These are phyloP conservation scores for Rhamnusium bicolor DNA, from an alignment of 2,888 invertebrate genomes.

Conservation along the genomic window DNA sequence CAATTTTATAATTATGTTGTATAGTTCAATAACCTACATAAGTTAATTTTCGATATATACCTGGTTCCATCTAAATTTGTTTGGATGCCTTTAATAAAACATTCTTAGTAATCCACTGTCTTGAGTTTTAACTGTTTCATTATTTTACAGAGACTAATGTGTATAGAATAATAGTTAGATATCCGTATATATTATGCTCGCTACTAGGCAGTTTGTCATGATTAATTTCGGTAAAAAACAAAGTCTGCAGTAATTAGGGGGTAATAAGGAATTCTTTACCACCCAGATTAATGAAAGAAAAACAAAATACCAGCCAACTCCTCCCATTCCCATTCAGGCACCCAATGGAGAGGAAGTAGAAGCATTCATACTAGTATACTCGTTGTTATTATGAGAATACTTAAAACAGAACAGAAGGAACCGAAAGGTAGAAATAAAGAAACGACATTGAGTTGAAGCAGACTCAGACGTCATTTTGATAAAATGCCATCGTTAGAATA, in stretches of 20 bases:
- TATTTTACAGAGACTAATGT: neutral
- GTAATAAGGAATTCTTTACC: slow-evolving; percentile 40
- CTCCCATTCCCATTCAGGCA: slow-evolving; percentile 46
- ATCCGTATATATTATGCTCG: neutral
- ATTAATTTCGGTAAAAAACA: slow-evolving; percentile 30
- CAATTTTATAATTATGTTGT: too few species aligned
- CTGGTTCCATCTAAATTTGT: neutral
- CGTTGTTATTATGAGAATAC: slow-evolving; percentile 30
- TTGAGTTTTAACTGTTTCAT: neutral
- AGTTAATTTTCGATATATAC: too few species aligned
- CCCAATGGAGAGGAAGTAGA: slow-evolving; percentile 49
- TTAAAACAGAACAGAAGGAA: slow-evolving; percentile 37
- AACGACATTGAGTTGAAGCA: slow-evolving; percentile 3
- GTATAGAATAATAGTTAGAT: neutral
- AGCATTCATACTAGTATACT: slow-evolving; percentile 33
- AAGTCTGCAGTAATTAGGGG: slow-evolving; percentile 34
- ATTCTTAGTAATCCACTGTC: neutral
- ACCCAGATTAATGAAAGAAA: slow-evolving; percentile 41
- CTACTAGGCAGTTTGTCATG: slow-evolving; percentile 1
- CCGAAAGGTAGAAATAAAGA: slow-evolving; percentile 6
- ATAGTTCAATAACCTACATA: too few species aligned
- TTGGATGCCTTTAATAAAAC: neutral
- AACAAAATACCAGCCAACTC: slow-evolving; percentile 32
- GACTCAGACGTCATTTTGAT: slow-evolving; percentile 35
- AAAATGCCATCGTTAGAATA: slow-evolving; percentile 43